phyloP scores from a whole-genome alignment of 2,797 vertebrate species.

The Manis javanica region DNA sequence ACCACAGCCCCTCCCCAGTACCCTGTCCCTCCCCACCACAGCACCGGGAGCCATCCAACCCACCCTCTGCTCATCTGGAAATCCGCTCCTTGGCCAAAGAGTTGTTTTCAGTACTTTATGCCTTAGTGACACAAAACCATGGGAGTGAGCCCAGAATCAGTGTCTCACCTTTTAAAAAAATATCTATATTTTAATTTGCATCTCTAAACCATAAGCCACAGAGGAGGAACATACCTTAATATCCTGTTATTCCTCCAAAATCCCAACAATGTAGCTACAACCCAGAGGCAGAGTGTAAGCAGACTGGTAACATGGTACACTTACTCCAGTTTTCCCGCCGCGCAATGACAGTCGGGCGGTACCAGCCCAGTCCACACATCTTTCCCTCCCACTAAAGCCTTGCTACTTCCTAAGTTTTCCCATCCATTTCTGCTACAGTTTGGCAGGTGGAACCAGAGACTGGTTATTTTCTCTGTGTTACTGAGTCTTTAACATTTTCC shows the following conservation, averaged over 20 bases:
- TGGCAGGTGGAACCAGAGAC: not conserved
- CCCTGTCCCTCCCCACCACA: not conserved
- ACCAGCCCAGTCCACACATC: not conserved
- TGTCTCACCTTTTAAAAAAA: not conserved
- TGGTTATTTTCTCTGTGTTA: not conserved
- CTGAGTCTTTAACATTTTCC: not conserved
- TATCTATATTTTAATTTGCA: not conserved
- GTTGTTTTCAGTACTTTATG: not conserved
- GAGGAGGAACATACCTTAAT: not conserved
- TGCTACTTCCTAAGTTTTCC: not conserved
- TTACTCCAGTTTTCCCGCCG: too few relatives aligned
- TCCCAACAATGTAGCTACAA: not conserved
- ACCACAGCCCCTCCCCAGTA: rapidly evolving
- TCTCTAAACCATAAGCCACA: not conserved
- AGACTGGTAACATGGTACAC: too few relatives aligned
- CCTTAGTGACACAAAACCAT: not conserved
- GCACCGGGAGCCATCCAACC: not conserved
- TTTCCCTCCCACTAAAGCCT: not conserved
- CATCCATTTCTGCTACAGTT: not conserved
- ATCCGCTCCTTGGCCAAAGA: not conserved
- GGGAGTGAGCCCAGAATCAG: not conserved
- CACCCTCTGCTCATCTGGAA: not conserved
- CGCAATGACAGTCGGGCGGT: too few relatives aligned
- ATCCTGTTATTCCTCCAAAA: not conserved
- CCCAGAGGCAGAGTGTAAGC: not conserved